Evolutionary conservation across 2,888 invertebrate genomes (phyloP), one percentile per base, ranked within the genome.

Genomic region (Herminia tarsipennalis): DNA sequence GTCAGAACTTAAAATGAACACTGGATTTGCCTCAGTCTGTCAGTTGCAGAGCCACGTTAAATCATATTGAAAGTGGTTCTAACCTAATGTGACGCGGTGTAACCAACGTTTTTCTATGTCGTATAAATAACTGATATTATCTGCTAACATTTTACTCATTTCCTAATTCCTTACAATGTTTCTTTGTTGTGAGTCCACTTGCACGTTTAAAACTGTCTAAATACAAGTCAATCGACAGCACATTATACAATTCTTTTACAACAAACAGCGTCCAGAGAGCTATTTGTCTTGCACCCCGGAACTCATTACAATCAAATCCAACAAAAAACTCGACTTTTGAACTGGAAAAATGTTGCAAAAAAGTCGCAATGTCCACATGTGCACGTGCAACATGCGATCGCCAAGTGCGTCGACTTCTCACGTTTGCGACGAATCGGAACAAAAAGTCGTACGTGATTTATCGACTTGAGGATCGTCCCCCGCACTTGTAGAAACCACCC

Each of bases 391-490:
- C 59, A 69, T 76, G 72, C 78, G 76, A 78, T 75, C 73, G 61
- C 59, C 64, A 64, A 66, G 63, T 70, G 69, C 69, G 52, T 50
- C 51, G 53, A 41, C 69, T 83, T 84, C 86, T 83, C 86, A 86
- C 84, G 85, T 81, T 70, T 71, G 69, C 43, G 52, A 55, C 58
- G 62, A 56, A 56, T 56, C 50, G 55, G 43, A 32, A 76, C 74
- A 76, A 76, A 72, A 71, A 71, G 51, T 50, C 38, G 58, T 62
- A 70, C 76, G 79, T 84, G 86, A 82, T 83, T 82, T 85, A 85
- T 85, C 83, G 71, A 69, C 56, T 56, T 63, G 65, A 59, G 50
- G 33, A 39, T 41, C 63, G 62, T 59, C 68, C 66, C 76, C 43
- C 61, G 59, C 65, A 49, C 54, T 50, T 47, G 48, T 51, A 47